Conservation (phyloP, 2,113 vertebrate species). For the Mormyrus lacerda region DNA sequence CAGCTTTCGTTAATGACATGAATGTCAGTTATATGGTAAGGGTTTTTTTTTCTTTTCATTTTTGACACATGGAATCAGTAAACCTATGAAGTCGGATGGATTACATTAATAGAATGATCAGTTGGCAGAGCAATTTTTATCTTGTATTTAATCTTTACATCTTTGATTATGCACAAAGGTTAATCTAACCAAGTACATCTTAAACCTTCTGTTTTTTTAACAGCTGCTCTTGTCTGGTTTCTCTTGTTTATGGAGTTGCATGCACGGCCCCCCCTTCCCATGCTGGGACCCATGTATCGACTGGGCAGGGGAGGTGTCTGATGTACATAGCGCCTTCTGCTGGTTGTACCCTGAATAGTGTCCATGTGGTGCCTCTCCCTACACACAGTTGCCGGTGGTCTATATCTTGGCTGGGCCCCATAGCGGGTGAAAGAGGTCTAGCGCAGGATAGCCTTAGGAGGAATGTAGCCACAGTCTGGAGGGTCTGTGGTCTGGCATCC, state of each 20-base stretch:
- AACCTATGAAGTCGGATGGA: constrained; percentile 8
- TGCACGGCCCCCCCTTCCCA: constrained; percentile 50
- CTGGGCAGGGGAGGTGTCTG: constrained; percentile 43
- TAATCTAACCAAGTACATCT: constrained; percentile 64
- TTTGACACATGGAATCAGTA: neutral
- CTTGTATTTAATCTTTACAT: constrained; percentile 16
- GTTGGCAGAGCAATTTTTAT: constrained; percentile 7
- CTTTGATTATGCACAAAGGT: constrained; percentile 47
- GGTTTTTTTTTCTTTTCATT: neutral
- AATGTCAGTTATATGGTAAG: constrained; percentile 7
- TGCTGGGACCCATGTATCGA: constrained; percentile 12
- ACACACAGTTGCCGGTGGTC: constrained; percentile 86
- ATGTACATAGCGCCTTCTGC: constrained; percentile 67
- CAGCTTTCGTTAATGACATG: constrained; percentile 24
- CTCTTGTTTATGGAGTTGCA: constrained; percentile 68
- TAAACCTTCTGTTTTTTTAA: constrained; percentile 65
- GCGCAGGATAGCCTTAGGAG: constrained; percentile 92
- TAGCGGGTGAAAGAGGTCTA: constrained; percentile 81
- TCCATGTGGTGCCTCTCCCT: constrained; percentile 88
- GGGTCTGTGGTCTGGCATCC: constrained; percentile 69
- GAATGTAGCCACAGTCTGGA: constrained; percentile 68
- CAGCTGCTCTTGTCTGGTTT: constrained; percentile 74
- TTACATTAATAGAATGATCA: neutral
- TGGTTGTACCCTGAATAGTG: constrained; percentile 88
- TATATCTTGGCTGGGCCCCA: constrained; percentile 84